Conservation (phyloP, 1,140 invertebrate species). For the Gryon sp. region DNA sequence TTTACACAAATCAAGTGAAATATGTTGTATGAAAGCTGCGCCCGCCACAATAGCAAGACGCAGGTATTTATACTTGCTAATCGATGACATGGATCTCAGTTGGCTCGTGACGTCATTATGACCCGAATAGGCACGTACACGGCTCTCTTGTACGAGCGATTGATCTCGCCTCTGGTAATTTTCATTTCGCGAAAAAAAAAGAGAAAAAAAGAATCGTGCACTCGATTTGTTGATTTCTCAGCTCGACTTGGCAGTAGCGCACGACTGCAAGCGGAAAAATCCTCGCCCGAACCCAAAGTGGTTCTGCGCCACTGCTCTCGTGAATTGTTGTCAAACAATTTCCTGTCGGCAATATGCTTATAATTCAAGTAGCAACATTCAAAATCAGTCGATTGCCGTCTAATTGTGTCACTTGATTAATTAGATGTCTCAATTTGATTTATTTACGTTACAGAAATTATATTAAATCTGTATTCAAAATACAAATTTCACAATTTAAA, state of each 20-base stretch:
- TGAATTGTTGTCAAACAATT: not conserved
- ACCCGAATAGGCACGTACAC: slow-evolving; percentile 58
- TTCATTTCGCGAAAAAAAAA: slow-evolving; percentile 44
- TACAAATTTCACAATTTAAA: too few relatives aligned
- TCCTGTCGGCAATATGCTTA: too few relatives aligned
- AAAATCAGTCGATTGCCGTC: too few relatives aligned
- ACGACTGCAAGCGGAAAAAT: not conserved
- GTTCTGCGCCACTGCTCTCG: too few relatives aligned
- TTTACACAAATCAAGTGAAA: slow-evolving; percentile 14
- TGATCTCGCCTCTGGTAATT: slow-evolving; percentile 33
- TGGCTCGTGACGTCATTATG: slow-evolving; percentile 56
- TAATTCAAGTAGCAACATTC: too few relatives aligned
- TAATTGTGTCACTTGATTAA: too few relatives aligned
- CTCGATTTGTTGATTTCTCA: slow-evolving; percentile 37
- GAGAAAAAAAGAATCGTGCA: slow-evolving; percentile 30
- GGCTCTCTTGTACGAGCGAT: slow-evolving; percentile 18
- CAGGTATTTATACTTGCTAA: slow-evolving; percentile 63
- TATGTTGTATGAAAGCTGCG: slow-evolving; percentile 17
- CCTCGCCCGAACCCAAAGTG: not conserved
- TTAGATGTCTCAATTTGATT: too few relatives aligned
- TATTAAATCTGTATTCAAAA: too few relatives aligned
- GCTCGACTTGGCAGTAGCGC: not conserved
- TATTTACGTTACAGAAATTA: too few relatives aligned
- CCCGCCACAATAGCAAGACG: slow-evolving; percentile 33
- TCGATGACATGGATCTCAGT: slow-evolving; percentile 63